These are phyloP conservation scores for Drosophila pachea DNA, from an alignment of 1,140 invertebrate species.

Conservation along the genomic window DNA sequence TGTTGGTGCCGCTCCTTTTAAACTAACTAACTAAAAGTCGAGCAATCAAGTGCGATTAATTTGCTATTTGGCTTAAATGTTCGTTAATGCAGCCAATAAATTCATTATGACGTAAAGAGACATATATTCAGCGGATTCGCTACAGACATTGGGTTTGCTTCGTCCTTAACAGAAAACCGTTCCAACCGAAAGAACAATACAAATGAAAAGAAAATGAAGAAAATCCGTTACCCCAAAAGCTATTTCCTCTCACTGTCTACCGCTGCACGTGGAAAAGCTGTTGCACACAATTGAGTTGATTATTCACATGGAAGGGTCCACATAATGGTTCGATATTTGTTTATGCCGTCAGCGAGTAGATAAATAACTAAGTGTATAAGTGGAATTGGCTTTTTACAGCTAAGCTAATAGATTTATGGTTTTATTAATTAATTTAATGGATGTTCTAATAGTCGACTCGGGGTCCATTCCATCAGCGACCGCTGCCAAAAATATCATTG, in stretches of 20 bases:
- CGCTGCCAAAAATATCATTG: slow-evolving; percentile 21
- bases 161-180: slow-evolving; percentile 39
- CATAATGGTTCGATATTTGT: slow-evolving; percentile 61
- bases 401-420: slow-evolving; percentile 43
- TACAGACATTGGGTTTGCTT: slow-evolving; percentile 70
- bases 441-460: slow-evolving; percentile 12
- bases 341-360: slow-evolving; percentile 55
- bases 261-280: background rate
- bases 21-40: slow-evolving; percentile 30
- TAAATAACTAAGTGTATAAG: slow-evolving; percentile 31
- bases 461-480: background rate
- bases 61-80: slow-evolving; percentile 36
- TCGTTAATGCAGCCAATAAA: slow-evolving; percentile 40
- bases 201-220: slow-evolving; percentile 3
- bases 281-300: slow-evolving; percentile 55
- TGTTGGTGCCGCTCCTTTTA: slow-evolving; percentile 23
- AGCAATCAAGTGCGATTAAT: slow-evolving; percentile 6
- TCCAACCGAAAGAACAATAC: slow-evolving; percentile 9
- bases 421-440: slow-evolving; percentile 45
- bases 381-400: slow-evolving; percentile 61
- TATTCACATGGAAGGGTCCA: slow-evolving; percentile 53
- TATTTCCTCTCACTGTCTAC: slow-evolving; percentile 4
- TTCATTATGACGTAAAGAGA: slow-evolving; percentile 27
- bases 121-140: slow-evolving; percentile 8
- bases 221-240: background rate